These are phyloP conservation scores for Lepeophtheirus nordmannii DNA, from an alignment of 2,888 invertebrate genomes.

Conservation along the genomic window DNA sequence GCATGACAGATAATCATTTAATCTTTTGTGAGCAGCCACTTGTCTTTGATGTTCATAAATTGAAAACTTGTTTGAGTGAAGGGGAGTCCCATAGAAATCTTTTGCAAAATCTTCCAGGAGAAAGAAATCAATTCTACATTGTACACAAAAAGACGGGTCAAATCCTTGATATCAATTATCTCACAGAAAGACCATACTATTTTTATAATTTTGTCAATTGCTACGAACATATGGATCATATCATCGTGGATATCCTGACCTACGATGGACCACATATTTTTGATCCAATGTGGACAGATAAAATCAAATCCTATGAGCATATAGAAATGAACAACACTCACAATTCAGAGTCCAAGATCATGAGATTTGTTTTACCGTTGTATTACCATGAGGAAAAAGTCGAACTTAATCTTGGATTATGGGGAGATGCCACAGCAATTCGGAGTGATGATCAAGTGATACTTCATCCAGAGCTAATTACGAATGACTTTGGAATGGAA, in stretches of 20 bases:
- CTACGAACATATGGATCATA: conserved; percentile 37
- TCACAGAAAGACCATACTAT: conserved; percentile 37
- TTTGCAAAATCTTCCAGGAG: conserved; percentile 36
- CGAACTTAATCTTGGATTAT: neutral
- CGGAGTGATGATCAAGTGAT: neutral
- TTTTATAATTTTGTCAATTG: conserved; percentile 42
- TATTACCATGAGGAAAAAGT: neutral
- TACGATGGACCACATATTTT: conserved; percentile 34
- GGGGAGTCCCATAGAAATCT: conserved; percentile 34
- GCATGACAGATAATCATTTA: conserved; percentile 40
- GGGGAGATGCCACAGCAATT: neutral
- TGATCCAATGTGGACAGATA: conserved; percentile 31
- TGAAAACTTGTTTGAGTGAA: conserved; percentile 33
- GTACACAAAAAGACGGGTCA: conserved; percentile 35
- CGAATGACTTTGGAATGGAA: conserved; percentile 4
- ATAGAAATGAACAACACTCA: conserved; percentile 28
- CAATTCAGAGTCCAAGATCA: conserved; percentile 30
- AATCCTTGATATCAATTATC: conserved; percentile 32
- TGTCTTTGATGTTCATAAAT: conserved; percentile 34
- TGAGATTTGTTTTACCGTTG: conserved; percentile 37
- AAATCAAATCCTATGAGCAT: conserved; percentile 27
- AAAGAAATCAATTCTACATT: conserved; percentile 36
- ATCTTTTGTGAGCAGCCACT: conserved; percentile 41
- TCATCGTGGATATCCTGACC: conserved; percentile 33
- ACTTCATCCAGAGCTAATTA: neutral